phyloP scores from a whole-genome alignment of 2,888 invertebrate genomes.

The Seladonia tumulorum region DNA sequence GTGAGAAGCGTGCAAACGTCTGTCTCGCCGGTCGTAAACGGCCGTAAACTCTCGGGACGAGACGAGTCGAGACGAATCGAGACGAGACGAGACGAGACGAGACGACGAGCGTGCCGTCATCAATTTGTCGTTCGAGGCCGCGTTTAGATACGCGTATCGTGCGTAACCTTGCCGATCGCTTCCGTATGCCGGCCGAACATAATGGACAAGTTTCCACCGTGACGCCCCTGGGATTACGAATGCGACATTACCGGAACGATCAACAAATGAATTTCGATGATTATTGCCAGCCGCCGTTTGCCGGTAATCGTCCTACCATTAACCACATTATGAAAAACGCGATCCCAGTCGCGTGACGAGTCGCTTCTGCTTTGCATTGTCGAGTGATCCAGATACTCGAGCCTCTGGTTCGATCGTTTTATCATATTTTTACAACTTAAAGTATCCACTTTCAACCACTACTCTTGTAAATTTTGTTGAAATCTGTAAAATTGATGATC shows the following conservation, averaged over 20 bases:
- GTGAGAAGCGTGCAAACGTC: conserved; percentile 16
- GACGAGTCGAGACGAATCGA: conserved; percentile 13
- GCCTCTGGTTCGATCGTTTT: not conserved
- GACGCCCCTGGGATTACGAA: conserved; percentile 47
- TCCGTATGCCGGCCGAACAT: conserved; percentile 55
- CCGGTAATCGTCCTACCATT: not conserved
- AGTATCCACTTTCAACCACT: not conserved
- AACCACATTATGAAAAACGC: not conserved
- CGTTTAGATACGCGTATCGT: conserved; percentile 55
- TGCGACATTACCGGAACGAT: conserved; percentile 14
- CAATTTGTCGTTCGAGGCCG: conserved; percentile 62
- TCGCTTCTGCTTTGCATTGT: not conserved
- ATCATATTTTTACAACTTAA: not conserved
- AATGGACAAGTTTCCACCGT: conserved; percentile 46
- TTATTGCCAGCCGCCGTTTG: not conserved
- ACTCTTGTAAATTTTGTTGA: not conserved
- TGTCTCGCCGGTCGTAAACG: conserved; percentile 31
- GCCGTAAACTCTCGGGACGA: conserved; percentile 59
- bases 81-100: conserved; percentile 35
- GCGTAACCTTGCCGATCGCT: conserved; percentile 58
- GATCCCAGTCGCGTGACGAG: not conserved
- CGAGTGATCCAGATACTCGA: not conserved
- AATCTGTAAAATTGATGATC: not conserved
- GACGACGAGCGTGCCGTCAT: conserved; percentile 51
- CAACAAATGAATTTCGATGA: conserved; percentile 7